phyloP scores from a whole-genome alignment of 2,888 invertebrate genomes.

The Ophioninae sp. region DNA sequence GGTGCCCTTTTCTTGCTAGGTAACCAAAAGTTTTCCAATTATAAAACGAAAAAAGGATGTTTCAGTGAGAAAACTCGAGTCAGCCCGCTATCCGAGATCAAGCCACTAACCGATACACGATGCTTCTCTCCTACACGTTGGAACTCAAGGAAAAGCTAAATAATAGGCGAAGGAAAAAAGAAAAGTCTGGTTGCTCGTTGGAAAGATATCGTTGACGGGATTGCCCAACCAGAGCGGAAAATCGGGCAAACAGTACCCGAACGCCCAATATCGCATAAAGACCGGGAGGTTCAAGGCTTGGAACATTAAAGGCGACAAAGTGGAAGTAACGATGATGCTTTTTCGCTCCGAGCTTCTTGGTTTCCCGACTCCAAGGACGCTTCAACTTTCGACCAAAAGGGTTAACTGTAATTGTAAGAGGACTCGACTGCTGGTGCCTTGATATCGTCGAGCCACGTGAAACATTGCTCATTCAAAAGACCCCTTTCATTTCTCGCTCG shows the following conservation, averaged over 20 bases:
- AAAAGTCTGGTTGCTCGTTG: background rate
- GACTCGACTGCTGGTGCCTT: slow-evolving; percentile 14
- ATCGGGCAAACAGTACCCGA: background rate
- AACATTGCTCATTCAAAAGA: slow-evolving; percentile 51
- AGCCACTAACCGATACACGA: too few relatives aligned
- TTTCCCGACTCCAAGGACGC: slow-evolving; percentile 43
- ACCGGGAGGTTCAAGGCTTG: background rate
- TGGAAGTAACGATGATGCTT: slow-evolving; percentile 35
- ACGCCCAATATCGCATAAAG: slow-evolving; percentile 11
- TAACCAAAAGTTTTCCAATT: too few relatives aligned
- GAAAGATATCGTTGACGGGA: background rate
- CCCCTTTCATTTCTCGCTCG: slow-evolving; percentile 13
- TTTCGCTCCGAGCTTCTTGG: slow-evolving; percentile 37
- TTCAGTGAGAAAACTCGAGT: too few relatives aligned
- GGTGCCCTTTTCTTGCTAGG: too few relatives aligned
- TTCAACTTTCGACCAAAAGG: slow-evolving; percentile 38
- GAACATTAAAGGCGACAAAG: background rate
- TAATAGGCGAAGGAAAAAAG: background rate
- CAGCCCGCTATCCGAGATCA: too few relatives aligned
- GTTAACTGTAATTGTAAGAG: slow-evolving; percentile 57
- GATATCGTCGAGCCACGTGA: slow-evolving; percentile 44
- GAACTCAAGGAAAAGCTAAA: too few relatives aligned
- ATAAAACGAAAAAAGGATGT: too few relatives aligned
- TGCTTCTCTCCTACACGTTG: too few relatives aligned
- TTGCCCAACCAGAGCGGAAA: background rate